These are phyloP conservation scores for Zaprionus nigranus DNA, from an alignment of 1,140 invertebrate genomes.

Conservation along the genomic window DNA sequence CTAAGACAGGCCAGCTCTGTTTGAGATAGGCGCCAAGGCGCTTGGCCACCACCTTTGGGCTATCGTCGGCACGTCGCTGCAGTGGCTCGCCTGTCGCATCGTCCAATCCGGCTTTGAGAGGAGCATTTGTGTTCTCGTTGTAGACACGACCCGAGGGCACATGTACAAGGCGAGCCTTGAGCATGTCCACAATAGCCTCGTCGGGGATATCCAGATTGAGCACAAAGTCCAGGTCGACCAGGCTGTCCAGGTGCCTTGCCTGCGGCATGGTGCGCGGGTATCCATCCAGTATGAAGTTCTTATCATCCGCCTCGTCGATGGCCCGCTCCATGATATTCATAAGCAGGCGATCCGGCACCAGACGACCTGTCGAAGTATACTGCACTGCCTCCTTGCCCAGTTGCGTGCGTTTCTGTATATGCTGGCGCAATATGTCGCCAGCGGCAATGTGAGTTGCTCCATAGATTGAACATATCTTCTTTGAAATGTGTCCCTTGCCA, in stretches of 20 bases:
- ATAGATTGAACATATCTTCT: constrained; percentile 18
- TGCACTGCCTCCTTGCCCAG: constrained; percentile 27
- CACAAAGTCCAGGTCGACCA: constrained; percentile 35
- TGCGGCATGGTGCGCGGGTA: constrained; percentile 42
- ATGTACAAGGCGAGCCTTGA: constrained; percentile 30
- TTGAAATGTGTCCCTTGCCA: constrained; percentile 36
- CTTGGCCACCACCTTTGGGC: neutral
- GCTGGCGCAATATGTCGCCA: constrained; percentile 41
- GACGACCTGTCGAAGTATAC: neutral
- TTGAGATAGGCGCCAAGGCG: constrained; percentile 11
- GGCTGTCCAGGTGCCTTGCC: constrained; percentile 2
- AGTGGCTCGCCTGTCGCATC: constrained; percentile 43
- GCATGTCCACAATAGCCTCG: constrained; percentile 3
- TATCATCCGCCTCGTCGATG: neutral
- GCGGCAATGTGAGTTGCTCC: constrained; percentile 28
- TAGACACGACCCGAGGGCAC: constrained; percentile 38
- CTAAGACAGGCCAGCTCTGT: constrained; percentile 21
- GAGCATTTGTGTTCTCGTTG: constrained; percentile 19
- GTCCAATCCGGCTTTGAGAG: constrained; percentile 16
- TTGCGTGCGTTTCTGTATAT: constrained; percentile 9
- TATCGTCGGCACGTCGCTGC: constrained; percentile 32
- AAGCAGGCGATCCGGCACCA: constrained; percentile 46
- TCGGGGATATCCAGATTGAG: constrained; percentile 28
- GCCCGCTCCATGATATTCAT: constrained; percentile 8
- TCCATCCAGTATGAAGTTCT: constrained; percentile 36